Percentiles rank a stretch among this genome's conserved stretches.
These are phyloP conservation scores for Liparis tanakae DNA, from an alignment of 2,797 vertebrate genomes.

Conservation along the genomic window DNA sequence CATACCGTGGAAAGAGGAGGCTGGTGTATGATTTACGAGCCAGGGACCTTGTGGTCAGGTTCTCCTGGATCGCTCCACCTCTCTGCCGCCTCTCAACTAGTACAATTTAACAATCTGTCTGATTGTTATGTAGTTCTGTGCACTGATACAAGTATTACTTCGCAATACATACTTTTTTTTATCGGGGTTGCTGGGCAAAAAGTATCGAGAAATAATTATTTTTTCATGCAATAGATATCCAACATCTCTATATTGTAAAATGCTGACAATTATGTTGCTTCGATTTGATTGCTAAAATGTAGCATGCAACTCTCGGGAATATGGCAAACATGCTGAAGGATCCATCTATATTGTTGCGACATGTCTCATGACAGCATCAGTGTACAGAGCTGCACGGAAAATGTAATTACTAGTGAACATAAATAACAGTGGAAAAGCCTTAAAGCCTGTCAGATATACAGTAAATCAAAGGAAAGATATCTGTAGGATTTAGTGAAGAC, in stretches of 20 bases:
- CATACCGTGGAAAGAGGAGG: constrained; percentile 60
- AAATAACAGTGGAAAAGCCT: constrained; percentile 15
- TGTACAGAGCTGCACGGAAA: constrained; percentile 3
- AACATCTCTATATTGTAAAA: constrained; percentile 1
- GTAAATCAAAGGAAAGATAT: constrained; percentile 34
- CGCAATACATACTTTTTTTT: constrained; percentile 21
- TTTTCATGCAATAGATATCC: constrained; percentile 12
- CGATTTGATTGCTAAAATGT: constrained; percentile 12
- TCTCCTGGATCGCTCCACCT: constrained; percentile 48
- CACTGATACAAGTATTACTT: constrained; percentile 31
- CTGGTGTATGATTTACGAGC: constrained; percentile 75
- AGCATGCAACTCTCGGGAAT: neutral
- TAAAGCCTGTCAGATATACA: constrained; percentile 21
- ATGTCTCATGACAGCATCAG: constrained; percentile 3
- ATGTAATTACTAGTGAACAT: constrained; percentile 19
- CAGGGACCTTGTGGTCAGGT: constrained; percentile 74
- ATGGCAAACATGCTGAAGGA: neutral
- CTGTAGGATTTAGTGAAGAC: constrained; percentile 24
- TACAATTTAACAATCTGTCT: constrained; percentile 59
- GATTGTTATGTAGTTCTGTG: constrained; percentile 62
- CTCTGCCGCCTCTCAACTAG: constrained; percentile 50
- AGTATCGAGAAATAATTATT: constrained; percentile 18
- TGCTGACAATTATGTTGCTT: neutral
- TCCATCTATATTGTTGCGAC: neutral
- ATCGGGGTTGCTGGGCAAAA: constrained; percentile 19